Conservation (phyloP, 35 echinoderm and acorn worm genomes). For the Stichopus chloronotus region DNA sequence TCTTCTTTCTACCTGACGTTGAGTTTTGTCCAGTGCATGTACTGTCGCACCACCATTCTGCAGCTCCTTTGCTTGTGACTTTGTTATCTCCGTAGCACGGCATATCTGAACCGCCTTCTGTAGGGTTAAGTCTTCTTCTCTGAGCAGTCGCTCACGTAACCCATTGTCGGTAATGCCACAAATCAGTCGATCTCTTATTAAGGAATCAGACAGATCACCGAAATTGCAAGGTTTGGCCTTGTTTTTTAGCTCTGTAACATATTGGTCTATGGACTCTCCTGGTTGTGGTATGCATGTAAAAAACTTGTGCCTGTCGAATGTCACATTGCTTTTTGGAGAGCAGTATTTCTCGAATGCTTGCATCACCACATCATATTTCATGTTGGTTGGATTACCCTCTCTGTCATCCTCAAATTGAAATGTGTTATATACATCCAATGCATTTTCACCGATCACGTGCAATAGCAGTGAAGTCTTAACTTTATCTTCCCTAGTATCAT, state of each 20-base stretch:
- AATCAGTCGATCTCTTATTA: slow-evolving; percentile 50
- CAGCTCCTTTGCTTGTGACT: not conserved
- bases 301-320: slow-evolving; percentile 59
- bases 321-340: slow-evolving; percentile 46
- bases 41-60: not conserved
- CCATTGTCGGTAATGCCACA: slow-evolving; percentile 45
- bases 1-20: not conserved
- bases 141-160: slow-evolving; percentile 38
- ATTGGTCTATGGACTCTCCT: slow-evolving; percentile 38
- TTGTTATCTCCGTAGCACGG: slow-evolving; percentile 25
- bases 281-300: slow-evolving; percentile 15
- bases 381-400: not conserved
- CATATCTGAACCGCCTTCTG: slow-evolving; percentile 27
- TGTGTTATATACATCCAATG: slow-evolving; percentile 30
- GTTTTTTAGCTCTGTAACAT: slow-evolving; percentile 33
- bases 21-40: not conserved
- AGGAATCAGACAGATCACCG: not conserved
- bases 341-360: slow-evolving; percentile 50
- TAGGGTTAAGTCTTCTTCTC: slow-evolving; percentile 9
- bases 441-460: slow-evolving; percentile 44
- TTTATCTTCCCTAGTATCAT: not conserved
- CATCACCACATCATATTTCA: slow-evolving; percentile 2
- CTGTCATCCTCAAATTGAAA: slow-evolving; percentile 13
- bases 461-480: slow-evolving; percentile 24
- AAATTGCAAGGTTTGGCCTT: slow-evolving; percentile 61